Conservation (phyloP, 2,888 invertebrate genomes). For the Celastrina argiolus region DNA sequence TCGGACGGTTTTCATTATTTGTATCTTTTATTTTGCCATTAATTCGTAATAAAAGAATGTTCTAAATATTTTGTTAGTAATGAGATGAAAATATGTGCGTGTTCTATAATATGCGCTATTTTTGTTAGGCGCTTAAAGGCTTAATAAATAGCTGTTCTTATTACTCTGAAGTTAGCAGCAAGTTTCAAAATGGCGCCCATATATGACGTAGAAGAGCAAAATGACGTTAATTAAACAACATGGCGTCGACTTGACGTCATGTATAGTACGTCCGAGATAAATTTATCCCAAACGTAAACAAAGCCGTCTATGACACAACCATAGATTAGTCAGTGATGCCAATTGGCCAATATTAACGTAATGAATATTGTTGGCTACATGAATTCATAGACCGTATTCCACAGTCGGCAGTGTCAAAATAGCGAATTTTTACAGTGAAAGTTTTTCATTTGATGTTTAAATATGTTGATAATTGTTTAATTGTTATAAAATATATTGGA, state of each 20-base stretch:
- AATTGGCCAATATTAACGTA: no score
- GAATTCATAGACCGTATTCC: no score
- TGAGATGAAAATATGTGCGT: not conserved
- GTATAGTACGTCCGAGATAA: no score
- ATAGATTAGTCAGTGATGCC: no score
- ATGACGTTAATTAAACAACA: not conserved
- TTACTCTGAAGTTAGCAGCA: not conserved
- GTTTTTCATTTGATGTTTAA: no score
- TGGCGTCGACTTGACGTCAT: not conserved
- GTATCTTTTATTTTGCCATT: not conserved
- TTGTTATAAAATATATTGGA: no score
- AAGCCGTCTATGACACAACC: no score
- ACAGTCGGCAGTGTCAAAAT: no score
- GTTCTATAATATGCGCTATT: not conserved
- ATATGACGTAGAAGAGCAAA: not conserved
- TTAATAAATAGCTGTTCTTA: not conserved
- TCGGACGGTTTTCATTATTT: not conserved
- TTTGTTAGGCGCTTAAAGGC: not conserved
- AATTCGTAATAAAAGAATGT: not conserved
- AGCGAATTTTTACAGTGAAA: no score
- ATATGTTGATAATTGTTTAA: no score
- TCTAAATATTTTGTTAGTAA: not conserved
- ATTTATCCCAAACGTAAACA: no score
- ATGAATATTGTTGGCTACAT: no score
- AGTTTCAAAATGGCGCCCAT: not conserved